Percentiles rank a stretch among this genome's conserved stretches.
phyloP scores from a whole-genome alignment of 2,888 invertebrate species.

The Drosophila pegasa region DNA sequence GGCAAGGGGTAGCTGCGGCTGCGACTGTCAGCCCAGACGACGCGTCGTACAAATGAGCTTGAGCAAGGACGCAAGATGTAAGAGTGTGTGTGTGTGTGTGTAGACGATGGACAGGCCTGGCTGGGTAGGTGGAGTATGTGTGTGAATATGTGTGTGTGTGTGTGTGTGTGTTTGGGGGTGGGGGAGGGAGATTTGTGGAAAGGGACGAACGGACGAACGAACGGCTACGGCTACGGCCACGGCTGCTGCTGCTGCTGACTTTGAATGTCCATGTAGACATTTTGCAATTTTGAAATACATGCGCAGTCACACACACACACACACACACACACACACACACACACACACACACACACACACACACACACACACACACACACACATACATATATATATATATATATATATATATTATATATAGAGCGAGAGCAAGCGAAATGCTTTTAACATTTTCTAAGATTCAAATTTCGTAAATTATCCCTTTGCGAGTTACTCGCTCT shows the following conservation, averaged over 20 bases:
- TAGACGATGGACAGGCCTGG: slow-evolving; percentile 47
- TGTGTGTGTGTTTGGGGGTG: background rate
- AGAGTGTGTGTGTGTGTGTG: slow-evolving; percentile 49
- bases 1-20: slow-evolving; percentile 13
- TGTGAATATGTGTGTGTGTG: too few species aligned
- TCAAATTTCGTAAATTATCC: slow-evolving; percentile 82
- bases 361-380: slow-evolving; percentile 23
- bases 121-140: background rate
- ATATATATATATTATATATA: slow-evolving; percentile 1
- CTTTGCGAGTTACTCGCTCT: slow-evolving; percentile 67
- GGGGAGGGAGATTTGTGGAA: background rate
- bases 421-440: slow-evolving; percentile 55
- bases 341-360: slow-evolving; percentile 62
- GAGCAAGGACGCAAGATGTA: slow-evolving; percentile 80
- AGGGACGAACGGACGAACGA: slow-evolving; percentile 39
- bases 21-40: slow-evolving; percentile 33
- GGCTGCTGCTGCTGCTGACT: slow-evolving; percentile 59
- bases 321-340: slow-evolving; percentile 20
- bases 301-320: slow-evolving; percentile 62
- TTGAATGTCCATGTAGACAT: slow-evolving; percentile 79
- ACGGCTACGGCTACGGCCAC: too few species aligned
- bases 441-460: slow-evolving; percentile 82
- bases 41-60: slow-evolving; percentile 78
- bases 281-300: slow-evolving; percentile 82
- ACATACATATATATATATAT: slow-evolving; percentile 12